These are phyloP conservation scores for Caenorhabditis becei DNA, from an alignment of 2,888 invertebrate genomes.

Conservation along the genomic window DNA sequence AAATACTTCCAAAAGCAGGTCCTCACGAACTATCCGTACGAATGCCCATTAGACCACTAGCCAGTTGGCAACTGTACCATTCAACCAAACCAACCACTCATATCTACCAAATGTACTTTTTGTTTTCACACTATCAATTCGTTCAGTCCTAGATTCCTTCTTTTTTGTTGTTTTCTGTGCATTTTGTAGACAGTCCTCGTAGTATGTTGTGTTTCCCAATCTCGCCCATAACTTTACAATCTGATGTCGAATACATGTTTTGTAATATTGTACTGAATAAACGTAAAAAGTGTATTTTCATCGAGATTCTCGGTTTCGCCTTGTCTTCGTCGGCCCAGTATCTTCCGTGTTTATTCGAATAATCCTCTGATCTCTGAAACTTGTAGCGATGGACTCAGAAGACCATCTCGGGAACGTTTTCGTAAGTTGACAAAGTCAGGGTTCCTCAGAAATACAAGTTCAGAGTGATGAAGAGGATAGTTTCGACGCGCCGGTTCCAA, in stretches of 20 bases:
- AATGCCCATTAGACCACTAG: conserved; percentile 20
- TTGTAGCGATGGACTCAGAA: conserved; percentile 11
- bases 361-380: background rate
- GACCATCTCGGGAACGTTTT: conserved; percentile 27
- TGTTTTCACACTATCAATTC: conserved; percentile 16
- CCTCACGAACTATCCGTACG: conserved; percentile 38
- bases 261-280: conserved; percentile 17
- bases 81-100: conserved; percentile 30
- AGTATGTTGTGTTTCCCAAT: conserved; percentile 21
- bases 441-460: conserved; percentile 1
- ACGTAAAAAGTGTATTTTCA: conserved; percentile 12
- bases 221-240: background rate
- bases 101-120: conserved; percentile 46
- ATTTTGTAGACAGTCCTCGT: conserved; percentile 40
- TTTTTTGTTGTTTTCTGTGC: conserved; percentile 38
- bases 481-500: conserved; percentile 21
- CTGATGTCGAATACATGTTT: conserved; percentile 7
- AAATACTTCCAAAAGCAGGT: conserved; percentile 78
- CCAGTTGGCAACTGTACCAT: conserved; percentile 48
- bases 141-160: background rate
- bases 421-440: conserved; percentile 10
- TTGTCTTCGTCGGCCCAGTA: background rate
- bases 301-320: background rate
- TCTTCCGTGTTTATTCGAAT: background rate
- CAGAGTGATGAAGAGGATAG: conserved; percentile 21